phyloP scores from a whole-genome alignment of 2,888 invertebrate species.

The Drosophila ustulata region DNA sequence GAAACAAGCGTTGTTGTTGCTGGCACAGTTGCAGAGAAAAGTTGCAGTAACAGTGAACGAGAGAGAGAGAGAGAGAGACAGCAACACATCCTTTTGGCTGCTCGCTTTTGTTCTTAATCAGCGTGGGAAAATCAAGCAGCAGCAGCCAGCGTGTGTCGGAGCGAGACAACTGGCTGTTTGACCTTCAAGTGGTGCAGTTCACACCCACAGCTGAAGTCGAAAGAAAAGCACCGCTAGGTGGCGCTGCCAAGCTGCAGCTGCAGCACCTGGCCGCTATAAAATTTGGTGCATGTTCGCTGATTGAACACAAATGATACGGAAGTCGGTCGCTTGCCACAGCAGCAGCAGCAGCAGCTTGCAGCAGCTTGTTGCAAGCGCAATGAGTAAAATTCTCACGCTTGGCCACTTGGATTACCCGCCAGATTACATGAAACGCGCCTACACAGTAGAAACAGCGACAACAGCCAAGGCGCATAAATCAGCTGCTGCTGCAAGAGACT shows the following conservation, averaged over 20 bases:
- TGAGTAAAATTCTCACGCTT: conserved; percentile 80
- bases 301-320: conserved; percentile 79
- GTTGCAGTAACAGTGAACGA: conserved; percentile 3
- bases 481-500: conserved; percentile 56
- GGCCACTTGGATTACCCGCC: conserved; percentile 81
- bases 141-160: neutral
- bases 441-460: conserved; percentile 53
- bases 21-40: conserved; percentile 44
- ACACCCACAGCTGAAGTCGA: conserved; percentile 51
- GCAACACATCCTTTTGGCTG: conserved; percentile 58
- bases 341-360: conserved; percentile 2
- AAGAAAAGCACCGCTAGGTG: conserved; percentile 53
- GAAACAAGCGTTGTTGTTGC: conserved; percentile 40
- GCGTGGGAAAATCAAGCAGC: conserved; percentile 56
- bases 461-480: conserved; percentile 70
- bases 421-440: conserved; percentile 81
- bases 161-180: conserved; percentile 7
- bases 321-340: conserved; percentile 60
- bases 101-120: conserved; percentile 52
- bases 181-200: conserved; percentile 61
- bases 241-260: conserved; percentile 65
- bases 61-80: neutral
- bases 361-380: conserved; percentile 34
- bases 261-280: conserved; percentile 74
- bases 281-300: conserved; percentile 79